Percentiles rank a stretch among this genome's conserved stretches.
These are phyloP conservation scores for Ceratina australensis DNA, from an alignment of 1,140 invertebrate species.

Conservation along the genomic window DNA sequence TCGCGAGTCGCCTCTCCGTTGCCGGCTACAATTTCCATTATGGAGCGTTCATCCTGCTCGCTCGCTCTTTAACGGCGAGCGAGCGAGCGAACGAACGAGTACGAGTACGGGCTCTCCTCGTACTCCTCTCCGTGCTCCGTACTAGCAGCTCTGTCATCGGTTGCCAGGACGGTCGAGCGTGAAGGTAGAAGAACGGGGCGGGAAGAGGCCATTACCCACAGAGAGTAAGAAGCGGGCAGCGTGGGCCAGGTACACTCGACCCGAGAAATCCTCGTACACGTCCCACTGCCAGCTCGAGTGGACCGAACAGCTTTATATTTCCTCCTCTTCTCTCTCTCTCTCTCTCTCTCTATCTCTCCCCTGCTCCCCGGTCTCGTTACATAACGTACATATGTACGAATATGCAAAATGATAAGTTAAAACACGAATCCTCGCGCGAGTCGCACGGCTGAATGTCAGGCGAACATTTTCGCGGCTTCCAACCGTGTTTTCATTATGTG, in stretches of 20 bases:
- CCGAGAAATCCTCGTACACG: conserved; percentile 61
- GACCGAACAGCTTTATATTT: conserved; percentile 37
- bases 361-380: conserved; percentile 21
- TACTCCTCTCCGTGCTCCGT: conserved; percentile 14
- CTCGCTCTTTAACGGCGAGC: conserved; percentile 12
- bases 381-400: conserved; percentile 31
- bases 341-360: no score
- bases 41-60: conserved; percentile 13
- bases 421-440: background rate
- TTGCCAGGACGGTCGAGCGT: conserved; percentile 59
- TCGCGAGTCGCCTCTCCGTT: conserved; percentile 11
- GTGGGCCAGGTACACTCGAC: conserved; percentile 69
- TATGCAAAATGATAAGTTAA: conserved; percentile 45
- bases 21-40: conserved; percentile 54
- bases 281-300: conserved; percentile 28
- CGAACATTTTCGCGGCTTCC: background rate
- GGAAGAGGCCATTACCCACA: conserved; percentile 65
- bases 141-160: conserved; percentile 57
- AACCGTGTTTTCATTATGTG: background rate
- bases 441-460: background rate
- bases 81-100: conserved; percentile 35
- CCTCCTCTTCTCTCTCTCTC: conserved; percentile 22
- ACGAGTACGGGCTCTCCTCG: conserved; percentile 8
- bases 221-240: conserved; percentile 66
- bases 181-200: conserved; percentile 52